phyloP scores from a whole-genome alignment of 2,888 invertebrate species.

The Cheilosia soror region DNA sequence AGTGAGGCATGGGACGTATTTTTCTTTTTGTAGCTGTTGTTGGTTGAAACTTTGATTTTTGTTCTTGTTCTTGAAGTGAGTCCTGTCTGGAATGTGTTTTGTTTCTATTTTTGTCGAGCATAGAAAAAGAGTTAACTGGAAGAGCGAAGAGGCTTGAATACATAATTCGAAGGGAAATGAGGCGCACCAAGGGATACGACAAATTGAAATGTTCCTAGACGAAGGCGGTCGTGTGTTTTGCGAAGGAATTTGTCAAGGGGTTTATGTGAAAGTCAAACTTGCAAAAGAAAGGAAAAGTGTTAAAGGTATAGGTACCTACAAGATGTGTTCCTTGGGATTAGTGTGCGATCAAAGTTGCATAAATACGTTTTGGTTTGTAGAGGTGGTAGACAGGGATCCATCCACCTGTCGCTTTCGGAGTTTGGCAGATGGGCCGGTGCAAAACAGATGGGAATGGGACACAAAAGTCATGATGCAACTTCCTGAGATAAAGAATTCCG shows the following conservation, averaged over 20 bases:
- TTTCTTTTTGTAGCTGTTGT: neutral
- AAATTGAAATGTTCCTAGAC: conserved; percentile 11
- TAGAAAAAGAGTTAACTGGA: conserved; percentile 2
- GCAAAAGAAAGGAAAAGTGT: neutral
- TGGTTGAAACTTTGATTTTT: neutral
- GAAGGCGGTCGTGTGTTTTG: neutral
- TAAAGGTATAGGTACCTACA: no score
- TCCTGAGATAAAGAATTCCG: no score
- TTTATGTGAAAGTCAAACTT: neutral
- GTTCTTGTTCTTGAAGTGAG: conserved; percentile 14
- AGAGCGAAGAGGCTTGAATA: neutral
- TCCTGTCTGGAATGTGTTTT: conserved; percentile 22
- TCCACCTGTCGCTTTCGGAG: no score
- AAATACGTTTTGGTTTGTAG: no score
- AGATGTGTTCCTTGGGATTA: no score
- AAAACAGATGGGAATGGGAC: no score
- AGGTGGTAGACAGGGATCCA: no score
- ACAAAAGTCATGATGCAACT: no score
- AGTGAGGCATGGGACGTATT: neutral
- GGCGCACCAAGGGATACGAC: conserved; percentile 1
- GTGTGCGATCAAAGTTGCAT: no score
- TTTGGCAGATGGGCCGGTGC: no score
- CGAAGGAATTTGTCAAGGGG: conserved; percentile 1
- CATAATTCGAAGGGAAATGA: conserved; percentile 13
- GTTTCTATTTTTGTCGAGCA: conserved; percentile 1